These are phyloP conservation scores for Grapholita molesta DNA, from an alignment of 1,140 invertebrate species.

Conservation along the genomic window DNA sequence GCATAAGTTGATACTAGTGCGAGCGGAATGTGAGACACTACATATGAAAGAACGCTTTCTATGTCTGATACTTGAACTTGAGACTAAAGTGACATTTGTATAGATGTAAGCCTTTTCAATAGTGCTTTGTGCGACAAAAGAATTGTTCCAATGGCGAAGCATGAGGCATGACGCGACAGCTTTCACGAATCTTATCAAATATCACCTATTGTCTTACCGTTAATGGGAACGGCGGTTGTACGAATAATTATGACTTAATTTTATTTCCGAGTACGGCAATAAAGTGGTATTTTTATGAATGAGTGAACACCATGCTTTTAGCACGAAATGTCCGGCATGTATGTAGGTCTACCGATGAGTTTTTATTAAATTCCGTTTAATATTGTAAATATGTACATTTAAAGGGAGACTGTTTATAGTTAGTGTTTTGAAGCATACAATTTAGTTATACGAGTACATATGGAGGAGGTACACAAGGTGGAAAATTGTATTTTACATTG, in stretches of 20 bases:
- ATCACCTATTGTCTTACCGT: conserved; percentile 5
- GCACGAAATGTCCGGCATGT: too few species aligned
- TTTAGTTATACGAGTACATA: too few species aligned
- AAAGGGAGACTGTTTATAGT: too few species aligned
- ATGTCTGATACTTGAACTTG: conserved; percentile 15
- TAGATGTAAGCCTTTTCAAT: neutral
- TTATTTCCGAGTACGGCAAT: neutral
- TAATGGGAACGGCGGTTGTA: neutral
- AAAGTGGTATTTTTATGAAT: neutral
- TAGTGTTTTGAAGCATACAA: too few species aligned
- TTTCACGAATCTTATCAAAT: conserved; percentile 10
- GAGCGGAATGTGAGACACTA: neutral
- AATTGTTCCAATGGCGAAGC: neutral
- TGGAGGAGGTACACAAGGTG: too few species aligned
- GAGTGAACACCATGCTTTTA: neutral
- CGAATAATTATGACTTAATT: neutral
- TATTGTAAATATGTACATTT: too few species aligned
- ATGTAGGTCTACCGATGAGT: too few species aligned
- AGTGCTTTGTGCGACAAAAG: neutral
- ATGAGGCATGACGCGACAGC: neutral
- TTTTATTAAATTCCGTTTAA: too few species aligned
- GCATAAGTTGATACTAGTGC: neutral
- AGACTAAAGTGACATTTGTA: conserved; percentile 10
- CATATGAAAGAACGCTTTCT: neutral
- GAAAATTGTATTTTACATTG: too few species aligned